phyloP scores from a whole-genome alignment of 2,888 invertebrate genomes.

The Uropetala carovei region DNA sequence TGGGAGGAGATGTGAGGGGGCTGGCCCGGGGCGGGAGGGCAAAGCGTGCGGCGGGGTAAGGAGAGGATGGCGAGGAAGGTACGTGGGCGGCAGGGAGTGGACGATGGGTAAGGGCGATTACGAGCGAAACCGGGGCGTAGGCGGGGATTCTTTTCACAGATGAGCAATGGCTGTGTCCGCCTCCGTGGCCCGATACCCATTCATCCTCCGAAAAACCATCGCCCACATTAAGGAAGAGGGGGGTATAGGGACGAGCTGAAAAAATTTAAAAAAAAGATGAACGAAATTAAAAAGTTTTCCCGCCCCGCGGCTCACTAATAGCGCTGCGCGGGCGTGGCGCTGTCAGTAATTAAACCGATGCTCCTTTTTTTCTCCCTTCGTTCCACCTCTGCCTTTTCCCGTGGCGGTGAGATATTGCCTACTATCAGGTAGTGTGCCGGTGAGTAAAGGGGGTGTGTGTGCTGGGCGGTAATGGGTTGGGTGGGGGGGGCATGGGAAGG shows the following conservation, averaged over 20 bases:
- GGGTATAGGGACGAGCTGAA: not conserved
- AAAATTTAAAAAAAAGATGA: constrained; percentile 44
- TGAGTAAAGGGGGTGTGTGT: not conserved
- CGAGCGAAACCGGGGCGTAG: constrained; percentile 3
- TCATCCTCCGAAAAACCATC: constrained; percentile 37
- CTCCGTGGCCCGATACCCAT: constrained; percentile 48
- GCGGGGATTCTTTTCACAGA: constrained; percentile 26
- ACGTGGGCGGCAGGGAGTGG: constrained; percentile 23
- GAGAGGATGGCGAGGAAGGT: not conserved
- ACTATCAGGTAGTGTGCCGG: constrained; percentile 60
- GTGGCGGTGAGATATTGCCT: constrained; percentile 60
- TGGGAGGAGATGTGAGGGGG: not conserved
- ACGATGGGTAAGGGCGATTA: constrained; percentile 43
- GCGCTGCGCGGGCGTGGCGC: constrained; percentile 60
- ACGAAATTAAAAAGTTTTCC: constrained; percentile 60
- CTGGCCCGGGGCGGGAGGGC: not conserved
- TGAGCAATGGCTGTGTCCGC: constrained; percentile 48
- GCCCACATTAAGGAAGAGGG: constrained; percentile 17
- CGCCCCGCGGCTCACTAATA: constrained; percentile 63
- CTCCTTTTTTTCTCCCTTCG: constrained; percentile 35
- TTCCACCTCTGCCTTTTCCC: constrained; percentile 2
- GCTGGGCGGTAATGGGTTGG: not conserved
- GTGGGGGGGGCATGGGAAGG: not conserved
- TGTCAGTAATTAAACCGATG: constrained; percentile 64
- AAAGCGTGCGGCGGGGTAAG: not conserved